Base-by-base conservation (phyloP, 2,888 invertebrate genomes). In the Clunio marinus region DNA sequence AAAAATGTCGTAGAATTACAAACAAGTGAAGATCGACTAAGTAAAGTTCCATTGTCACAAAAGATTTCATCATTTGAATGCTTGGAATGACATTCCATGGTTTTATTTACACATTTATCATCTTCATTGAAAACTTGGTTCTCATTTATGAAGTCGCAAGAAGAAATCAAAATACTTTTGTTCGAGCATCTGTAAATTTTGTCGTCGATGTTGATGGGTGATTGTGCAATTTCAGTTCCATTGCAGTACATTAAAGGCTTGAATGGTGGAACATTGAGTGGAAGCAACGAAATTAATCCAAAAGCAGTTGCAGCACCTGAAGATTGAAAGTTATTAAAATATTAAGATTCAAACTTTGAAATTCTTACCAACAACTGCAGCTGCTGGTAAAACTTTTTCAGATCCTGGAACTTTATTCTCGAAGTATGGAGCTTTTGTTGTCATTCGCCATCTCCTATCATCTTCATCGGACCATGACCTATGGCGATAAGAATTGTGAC, bases 251-350 rank as follows among this genome's bases (percentile, higher is more conserved):
- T 15, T 8, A 65, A 28, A 10, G 65, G 65, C 2, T 65, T 65
- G 10, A 28, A 28, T 10, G 17, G 10, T 7, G 65, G 65, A 27
- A 65, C 65, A 28, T 51, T 65, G 2, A 65, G 10, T 17, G 65
- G 65, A 1, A 65, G 20, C 1, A 65, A 24, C 20, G 65, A 45
- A 10, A 15, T 46, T 8, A 65, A 28, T 27, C 65, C 65, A 46
- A 65, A 65, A 17, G 51, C 65, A 65, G 27, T 46, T 32, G 65
- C 65, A 65, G 65, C 65, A 17, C 65, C 65, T 51, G 25, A 45
- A 25, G n/a, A n/a, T n/a, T n/a, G n/a, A n/a, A n/a, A n/a, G n/a
- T n/a, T n/a, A n/a, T n/a, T n/a, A 58, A 28, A 24, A n/a, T 3
- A 1, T n/a, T n/a, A 59, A 59, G 1, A 35, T 32, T 17, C 13